Percentiles rank a stretch among this genome's conserved stretches.
phyloP scores from a whole-genome alignment of 2,113 vertebrate species.

The Macaca fascicularis region DNA sequence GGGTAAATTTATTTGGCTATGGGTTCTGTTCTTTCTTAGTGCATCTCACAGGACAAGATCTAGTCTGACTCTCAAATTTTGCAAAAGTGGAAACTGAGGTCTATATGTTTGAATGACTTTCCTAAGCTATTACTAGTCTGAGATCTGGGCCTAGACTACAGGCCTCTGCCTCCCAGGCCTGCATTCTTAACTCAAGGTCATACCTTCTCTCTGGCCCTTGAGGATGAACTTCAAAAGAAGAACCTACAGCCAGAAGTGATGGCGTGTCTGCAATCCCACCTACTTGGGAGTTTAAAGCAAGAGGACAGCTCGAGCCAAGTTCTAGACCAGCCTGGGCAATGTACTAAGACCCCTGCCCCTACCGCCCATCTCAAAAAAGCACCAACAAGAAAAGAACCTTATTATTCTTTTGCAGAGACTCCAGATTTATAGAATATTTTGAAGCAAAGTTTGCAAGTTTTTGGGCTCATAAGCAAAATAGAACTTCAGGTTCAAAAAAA shows the following conservation, averaged over 20 bases:
- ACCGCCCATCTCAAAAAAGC: background rate
- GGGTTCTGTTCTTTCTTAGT: background rate
- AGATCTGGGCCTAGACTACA: background rate
- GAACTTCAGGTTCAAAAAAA: background rate
- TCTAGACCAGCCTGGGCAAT: background rate
- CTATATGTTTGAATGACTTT: background rate
- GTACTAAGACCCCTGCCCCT: background rate
- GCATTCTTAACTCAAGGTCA: background rate
- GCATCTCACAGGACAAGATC: background rate
- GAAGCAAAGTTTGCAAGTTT: background rate
- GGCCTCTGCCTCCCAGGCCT: background rate
- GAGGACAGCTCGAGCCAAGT: background rate
- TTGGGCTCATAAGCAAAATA: background rate
- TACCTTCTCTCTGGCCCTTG: background rate
- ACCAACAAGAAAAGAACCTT: background rate
- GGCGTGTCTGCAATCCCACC: background rate
- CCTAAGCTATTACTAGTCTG: background rate
- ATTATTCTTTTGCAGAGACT: background rate
- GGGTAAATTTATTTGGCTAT: background rate
- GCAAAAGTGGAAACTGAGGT: background rate
- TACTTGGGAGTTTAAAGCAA: background rate
- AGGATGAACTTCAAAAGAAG: background rate
- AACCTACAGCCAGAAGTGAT: background rate
- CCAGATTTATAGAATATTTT: background rate
- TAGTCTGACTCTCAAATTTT: background rate